Evolutionary conservation across 1,140 invertebrate species (phyloP).

Genomic region (Bilobella aurantiaca): DNA sequence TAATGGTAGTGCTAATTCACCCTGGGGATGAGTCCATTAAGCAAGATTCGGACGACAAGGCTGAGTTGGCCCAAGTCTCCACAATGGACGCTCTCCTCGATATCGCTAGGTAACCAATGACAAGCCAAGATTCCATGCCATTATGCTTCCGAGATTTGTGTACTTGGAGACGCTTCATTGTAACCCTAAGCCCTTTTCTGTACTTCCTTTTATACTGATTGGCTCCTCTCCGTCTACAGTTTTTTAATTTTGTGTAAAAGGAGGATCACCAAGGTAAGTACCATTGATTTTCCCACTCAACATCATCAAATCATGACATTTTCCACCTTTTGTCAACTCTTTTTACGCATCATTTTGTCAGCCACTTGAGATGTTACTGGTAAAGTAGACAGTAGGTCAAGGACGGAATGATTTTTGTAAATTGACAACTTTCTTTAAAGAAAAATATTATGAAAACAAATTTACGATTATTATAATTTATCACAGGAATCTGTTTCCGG

Average conservation of each 20-base stretch:
- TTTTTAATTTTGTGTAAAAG: background rate
- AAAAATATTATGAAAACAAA: too few relatives aligned
- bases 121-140: background rate
- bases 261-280: background rate
- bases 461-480: too few relatives aligned
- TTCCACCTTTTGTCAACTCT: too few relatives aligned
- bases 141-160: too few relatives aligned
- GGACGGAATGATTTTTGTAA: too few relatives aligned
- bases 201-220: background rate
- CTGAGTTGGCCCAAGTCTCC: constrained; percentile 41
- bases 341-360: too few relatives aligned
- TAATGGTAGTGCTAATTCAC: constrained; percentile 56
- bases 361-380: too few relatives aligned
- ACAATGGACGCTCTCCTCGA: constrained; percentile 45
- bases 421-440: too few relatives aligned
- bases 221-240: background rate
- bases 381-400: too few relatives aligned
- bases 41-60: constrained; percentile 16
- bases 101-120: constrained; percentile 45
- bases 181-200: too few relatives aligned
- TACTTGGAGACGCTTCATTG: too few relatives aligned
- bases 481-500: constrained; percentile 62
- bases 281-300: background rate
- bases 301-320: too few relatives aligned
- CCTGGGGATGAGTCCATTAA: constrained; percentile 49